Percentiles rank a stretch among this genome's conserved stretches.
Evolutionary conservation across 2,888 invertebrate species (phyloP).

Genomic region (Ophioninae sp.): DNA sequence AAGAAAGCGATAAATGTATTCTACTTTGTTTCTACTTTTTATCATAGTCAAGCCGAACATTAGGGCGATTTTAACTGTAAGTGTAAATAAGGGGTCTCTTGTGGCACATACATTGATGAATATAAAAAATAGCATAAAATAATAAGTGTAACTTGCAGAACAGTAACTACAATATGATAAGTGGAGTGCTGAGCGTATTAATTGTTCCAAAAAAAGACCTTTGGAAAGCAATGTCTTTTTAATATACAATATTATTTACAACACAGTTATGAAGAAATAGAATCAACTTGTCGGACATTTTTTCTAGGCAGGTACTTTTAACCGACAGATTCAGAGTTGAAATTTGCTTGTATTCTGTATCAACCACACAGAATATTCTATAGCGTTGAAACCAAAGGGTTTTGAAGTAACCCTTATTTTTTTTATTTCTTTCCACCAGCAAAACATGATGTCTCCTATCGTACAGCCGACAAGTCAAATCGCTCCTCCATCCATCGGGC

Average conservation of each 20-base stretch:
- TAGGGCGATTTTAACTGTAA: too few relatives aligned
- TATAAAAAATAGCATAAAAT: background rate
- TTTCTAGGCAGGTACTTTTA: background rate
- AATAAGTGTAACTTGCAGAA: background rate
- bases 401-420: background rate
- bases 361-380: background rate
- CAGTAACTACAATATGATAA: too few relatives aligned
- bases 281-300: background rate
- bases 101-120: background rate
- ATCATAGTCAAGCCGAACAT: too few relatives aligned
- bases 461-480: constrained; percentile 85
- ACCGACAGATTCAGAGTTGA: background rate
- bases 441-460: constrained; percentile 93
- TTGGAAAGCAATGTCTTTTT: background rate
- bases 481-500: constrained; percentile 86
- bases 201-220: too few relatives aligned
- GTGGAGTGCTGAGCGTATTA: too few relatives aligned
- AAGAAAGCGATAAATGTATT: too few relatives aligned
- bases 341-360: background rate
- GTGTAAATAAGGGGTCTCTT: too few relatives aligned
- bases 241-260: background rate
- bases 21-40: too few relatives aligned
- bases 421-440: constrained; percentile 81
- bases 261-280: background rate
- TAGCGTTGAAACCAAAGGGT: background rate